These are phyloP conservation scores for Polyommatus icarus DNA, from an alignment of 2,888 invertebrate species.

Conservation along the genomic window DNA sequence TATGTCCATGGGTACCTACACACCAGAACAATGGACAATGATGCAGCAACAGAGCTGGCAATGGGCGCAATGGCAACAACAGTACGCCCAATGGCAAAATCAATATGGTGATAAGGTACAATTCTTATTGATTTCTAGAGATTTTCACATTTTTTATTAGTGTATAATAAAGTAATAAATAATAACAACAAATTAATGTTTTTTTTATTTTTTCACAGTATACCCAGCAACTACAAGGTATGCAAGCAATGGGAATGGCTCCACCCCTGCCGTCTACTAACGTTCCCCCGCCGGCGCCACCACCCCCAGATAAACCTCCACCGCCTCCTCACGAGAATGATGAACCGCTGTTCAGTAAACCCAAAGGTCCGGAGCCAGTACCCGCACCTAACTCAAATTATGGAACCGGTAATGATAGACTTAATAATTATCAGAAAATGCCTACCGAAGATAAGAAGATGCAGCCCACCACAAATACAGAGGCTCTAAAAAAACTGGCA, in stretches of 20 bases:
- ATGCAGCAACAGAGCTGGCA: constrained; percentile 87
- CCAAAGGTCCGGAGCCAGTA: constrained; percentile 44
- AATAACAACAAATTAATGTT: no score
- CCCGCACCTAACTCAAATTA: constrained; percentile 36
- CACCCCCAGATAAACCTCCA: constrained; percentile 55
- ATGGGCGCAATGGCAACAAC: constrained; percentile 89
- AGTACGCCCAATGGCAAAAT: constrained; percentile 88
- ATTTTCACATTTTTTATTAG: no score
- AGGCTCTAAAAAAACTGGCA: constrained; percentile 67
- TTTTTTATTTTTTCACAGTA: constrained; percentile 52
- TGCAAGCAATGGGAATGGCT: constrained; percentile 54
- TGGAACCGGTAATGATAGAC: constrained; percentile 7
- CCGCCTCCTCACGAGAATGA: constrained; percentile 69
- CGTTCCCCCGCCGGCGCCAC: constrained; percentile 52
- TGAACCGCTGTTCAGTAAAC: constrained; percentile 59
- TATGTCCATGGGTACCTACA: constrained; percentile 70
- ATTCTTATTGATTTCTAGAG: neutral
- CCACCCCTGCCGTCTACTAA: constrained; percentile 52
- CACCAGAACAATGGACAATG: constrained; percentile 84
- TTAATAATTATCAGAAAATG: neutral
- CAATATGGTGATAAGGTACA: constrained; percentile 87
- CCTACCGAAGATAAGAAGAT: constrained; percentile 10
- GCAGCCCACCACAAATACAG: constrained; percentile 52
- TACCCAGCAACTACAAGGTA: constrained; percentile 66
- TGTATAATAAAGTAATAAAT: neutral